Evolutionary conservation across 2,888 invertebrate species (phyloP).

Genomic region (Acholoe squamosa): DNA sequence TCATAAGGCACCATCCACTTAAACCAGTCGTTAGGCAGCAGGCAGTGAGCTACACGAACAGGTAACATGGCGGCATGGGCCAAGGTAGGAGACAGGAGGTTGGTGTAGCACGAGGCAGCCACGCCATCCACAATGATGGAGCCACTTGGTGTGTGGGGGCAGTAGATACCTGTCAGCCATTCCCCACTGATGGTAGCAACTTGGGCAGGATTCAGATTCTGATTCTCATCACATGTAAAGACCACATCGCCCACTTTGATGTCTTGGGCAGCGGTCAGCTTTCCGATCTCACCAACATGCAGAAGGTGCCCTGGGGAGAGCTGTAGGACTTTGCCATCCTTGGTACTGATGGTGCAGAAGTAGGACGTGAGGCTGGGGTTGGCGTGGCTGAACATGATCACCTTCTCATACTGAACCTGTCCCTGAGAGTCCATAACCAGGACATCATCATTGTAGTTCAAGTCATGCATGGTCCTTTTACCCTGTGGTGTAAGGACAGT

Average conservation of each 20-base stretch:
- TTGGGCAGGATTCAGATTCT: not conserved
- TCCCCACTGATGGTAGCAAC: not conserved
- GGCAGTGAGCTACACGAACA: no score
- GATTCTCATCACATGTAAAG: not conserved
- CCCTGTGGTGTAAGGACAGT: not conserved
- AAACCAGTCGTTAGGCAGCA: no score
- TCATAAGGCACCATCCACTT: no score
- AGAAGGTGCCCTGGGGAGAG: not conserved
- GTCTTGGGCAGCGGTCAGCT: not conserved
- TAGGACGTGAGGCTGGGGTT: not conserved
- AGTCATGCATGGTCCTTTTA: not conserved
- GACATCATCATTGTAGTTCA: not conserved
- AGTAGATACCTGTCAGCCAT: not conserved
- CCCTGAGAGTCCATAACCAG: not conserved
- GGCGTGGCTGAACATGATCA: conserved; percentile 8
- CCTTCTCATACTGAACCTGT: not conserved
- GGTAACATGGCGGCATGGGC: no score
- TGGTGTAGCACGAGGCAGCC: not conserved
- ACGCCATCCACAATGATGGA: not conserved
- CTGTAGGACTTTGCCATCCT: not conserved
- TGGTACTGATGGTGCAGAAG: not conserved
- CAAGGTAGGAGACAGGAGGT: not conserved
- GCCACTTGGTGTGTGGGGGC: not conserved
- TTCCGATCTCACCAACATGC: not conserved
- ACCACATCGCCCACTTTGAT: not conserved